A percentile compares a stretch with the other conserved stretches of the same genome.
Evolutionary conservation across 2,888 invertebrate species (phyloP).

Genomic region (Trichacis sp.): DNA sequence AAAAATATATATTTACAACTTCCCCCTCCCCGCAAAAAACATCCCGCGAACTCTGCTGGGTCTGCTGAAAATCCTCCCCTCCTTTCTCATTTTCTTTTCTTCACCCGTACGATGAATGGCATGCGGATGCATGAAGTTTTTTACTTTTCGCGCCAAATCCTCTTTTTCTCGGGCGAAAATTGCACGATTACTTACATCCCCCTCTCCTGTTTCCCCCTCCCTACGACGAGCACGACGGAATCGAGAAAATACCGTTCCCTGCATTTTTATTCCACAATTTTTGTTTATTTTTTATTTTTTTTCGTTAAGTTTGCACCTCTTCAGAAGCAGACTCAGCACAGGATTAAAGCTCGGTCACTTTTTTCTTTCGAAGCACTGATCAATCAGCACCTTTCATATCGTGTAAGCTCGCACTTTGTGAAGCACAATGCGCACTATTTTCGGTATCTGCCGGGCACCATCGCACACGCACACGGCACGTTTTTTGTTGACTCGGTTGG

Average conservation of each 20-base stretch:
- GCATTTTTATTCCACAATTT: constrained; percentile 13
- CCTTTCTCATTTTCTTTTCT: constrained; percentile 6
- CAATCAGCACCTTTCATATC: constrained; percentile 61
- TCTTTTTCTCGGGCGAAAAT: not conserved
- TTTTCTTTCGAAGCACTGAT: constrained; percentile 47
- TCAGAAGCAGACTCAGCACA: constrained; percentile 57
- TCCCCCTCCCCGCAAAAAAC: constrained; percentile 14
- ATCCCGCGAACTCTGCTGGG: constrained; percentile 51
- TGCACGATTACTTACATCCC: constrained; percentile 6
- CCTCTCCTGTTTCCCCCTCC: too few relatives aligned
- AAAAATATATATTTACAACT: constrained; percentile 17
- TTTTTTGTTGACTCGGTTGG: too few relatives aligned
- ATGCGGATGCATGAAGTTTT: constrained; percentile 65
- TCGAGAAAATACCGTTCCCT: not conserved
- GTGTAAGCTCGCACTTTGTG: constrained; percentile 66
- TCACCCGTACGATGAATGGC: constrained; percentile 60
- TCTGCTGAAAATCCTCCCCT: constrained; percentile 51
- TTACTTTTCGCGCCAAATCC: constrained; percentile 18
- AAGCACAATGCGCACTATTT: constrained; percentile 55
- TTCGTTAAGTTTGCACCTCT: constrained; percentile 7
- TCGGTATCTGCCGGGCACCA: constrained; percentile 53
- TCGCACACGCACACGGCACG: constrained; percentile 53
- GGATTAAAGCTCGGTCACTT: constrained; percentile 37
- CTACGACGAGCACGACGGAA: too few relatives aligned
- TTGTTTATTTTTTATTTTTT: constrained; percentile 16